phyloP scores from a whole-genome alignment of 2,797 vertebrate species.

The Nyctibius grandis region DNA sequence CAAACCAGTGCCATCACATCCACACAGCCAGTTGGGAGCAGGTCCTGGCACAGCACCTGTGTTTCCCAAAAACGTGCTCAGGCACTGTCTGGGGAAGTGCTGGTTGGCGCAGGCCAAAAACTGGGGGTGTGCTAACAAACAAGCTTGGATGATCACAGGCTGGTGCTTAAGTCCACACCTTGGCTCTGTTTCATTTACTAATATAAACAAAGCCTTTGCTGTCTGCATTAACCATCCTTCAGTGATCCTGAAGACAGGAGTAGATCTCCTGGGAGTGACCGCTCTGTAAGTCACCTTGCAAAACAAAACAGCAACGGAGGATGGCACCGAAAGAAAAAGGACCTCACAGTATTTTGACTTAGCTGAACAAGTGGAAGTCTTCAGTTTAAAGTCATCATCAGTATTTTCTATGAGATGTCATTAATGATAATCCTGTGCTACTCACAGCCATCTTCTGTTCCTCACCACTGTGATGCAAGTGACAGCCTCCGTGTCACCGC shows the following conservation, averaged over 20 bases:
- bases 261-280: neutral
- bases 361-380: neutral
- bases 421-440: neutral
- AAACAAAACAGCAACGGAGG: neutral
- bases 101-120: neutral
- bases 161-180: neutral
- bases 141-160: slow-evolving; percentile 14
- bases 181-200: slow-evolving; percentile 8
- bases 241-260: neutral
- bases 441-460: neutral
- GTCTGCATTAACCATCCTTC: neutral
- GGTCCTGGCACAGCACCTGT: neutral
- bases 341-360: fast-evolving
- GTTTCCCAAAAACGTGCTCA: neutral
- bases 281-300: neutral
- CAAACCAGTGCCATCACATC: neutral
- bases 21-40: neutral
- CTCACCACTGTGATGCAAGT: fast-evolving
- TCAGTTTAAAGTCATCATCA: neutral
- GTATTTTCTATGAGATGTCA: neutral
- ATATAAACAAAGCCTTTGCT: slow-evolving; percentile 9
- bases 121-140: slow-evolving; percentile 31
- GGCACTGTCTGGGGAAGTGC: neutral
- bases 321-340: neutral
- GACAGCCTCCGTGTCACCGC: neutral